Base-by-base conservation (phyloP, 2,797 vertebrate species). In the Morus bassanus region DNA sequence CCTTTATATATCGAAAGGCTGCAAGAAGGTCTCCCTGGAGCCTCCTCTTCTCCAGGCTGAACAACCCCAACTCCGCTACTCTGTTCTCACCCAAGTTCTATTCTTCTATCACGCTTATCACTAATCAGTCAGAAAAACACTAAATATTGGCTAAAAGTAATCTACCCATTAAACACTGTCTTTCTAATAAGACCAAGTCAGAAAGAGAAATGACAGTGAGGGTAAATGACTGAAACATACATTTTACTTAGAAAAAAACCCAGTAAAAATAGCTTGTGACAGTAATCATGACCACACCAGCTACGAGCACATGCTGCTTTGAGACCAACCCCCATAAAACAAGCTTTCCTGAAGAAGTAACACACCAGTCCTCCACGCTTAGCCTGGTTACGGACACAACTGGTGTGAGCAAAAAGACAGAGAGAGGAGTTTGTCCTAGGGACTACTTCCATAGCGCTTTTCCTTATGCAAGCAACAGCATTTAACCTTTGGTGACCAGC, bases 371-470 rank as follows among this genome's bases (percentile, higher is more conserved):
- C 27, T 5, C 33, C 64, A 6, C 1, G 2, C 57, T 25, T 7
- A 21, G 1, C 72, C 63, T 17, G 39, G 33, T 12, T 4, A 50
- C 0, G 8, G 69, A 10, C 60, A 41, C 43, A 13, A 31, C 13
- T 0, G 5, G 2, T 6, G 69, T 0, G n/a, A 77, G 39, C 37
- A 73, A 30, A 18, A 12, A 21, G 57, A 37, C 0, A 18, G 4
- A 27, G 6, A 15, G 35, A 45, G 28, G 41, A 10, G n/a, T 3
- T n/a, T 4, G 7, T 37, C 60, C 72, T 1, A 8, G 46, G 43
- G 13, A 6, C 14, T 0, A 9, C 46, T 43, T 51, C 68, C 88
- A 21, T 1, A 12, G 37, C 30, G 7, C 30, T 50, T 8, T 6
- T 23, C 33, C 16, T 56, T 3, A 53, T 0, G 28, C 46, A 35